phyloP scores from a whole-genome alignment of 1,140 invertebrate genomes.

The Lasioglossum albipes region DNA sequence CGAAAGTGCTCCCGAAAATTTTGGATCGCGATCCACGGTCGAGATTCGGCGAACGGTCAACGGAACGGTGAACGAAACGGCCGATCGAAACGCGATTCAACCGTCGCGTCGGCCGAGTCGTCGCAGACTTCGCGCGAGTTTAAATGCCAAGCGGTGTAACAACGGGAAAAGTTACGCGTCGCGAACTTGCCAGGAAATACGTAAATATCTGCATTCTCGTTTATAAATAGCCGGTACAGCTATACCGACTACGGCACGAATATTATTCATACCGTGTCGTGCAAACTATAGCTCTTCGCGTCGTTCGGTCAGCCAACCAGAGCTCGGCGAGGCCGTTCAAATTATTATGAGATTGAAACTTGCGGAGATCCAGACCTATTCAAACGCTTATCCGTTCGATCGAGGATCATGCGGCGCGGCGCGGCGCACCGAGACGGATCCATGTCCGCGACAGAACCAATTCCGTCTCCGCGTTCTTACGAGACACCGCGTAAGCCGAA shows the following conservation, averaged over 20 bases:
- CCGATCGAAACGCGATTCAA: background rate
- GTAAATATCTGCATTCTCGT: slow-evolving; percentile 4
- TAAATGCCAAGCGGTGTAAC: slow-evolving; percentile 8
- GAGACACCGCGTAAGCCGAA: too few species aligned
- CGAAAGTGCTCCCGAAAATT: too few species aligned
- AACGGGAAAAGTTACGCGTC: background rate
- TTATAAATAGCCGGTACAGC: slow-evolving; percentile 25
- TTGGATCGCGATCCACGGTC: too few species aligned
- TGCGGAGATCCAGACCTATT: background rate
- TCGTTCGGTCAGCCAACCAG: background rate
- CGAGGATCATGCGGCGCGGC: background rate
- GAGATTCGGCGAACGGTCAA: too few species aligned
- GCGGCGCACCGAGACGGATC: background rate
- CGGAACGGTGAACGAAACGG: too few species aligned
- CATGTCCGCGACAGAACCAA: too few species aligned
- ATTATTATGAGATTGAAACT: slow-evolving; percentile 3
- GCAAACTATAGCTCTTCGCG: background rate
- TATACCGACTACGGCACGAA: slow-evolving; percentile 15
- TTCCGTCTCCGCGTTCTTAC: too few species aligned
- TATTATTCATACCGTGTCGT: slow-evolving; percentile 19
- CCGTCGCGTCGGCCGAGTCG: background rate
- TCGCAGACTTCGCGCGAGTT: background rate
- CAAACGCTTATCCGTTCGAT: background rate
- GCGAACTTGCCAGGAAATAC: slow-evolving; percentile 23
- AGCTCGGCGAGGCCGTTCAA: background rate